Evolutionary conservation across 64 coral and sea anemone genomes (phyloP).

Genomic region (Stichodactyla mertensii): DNA sequence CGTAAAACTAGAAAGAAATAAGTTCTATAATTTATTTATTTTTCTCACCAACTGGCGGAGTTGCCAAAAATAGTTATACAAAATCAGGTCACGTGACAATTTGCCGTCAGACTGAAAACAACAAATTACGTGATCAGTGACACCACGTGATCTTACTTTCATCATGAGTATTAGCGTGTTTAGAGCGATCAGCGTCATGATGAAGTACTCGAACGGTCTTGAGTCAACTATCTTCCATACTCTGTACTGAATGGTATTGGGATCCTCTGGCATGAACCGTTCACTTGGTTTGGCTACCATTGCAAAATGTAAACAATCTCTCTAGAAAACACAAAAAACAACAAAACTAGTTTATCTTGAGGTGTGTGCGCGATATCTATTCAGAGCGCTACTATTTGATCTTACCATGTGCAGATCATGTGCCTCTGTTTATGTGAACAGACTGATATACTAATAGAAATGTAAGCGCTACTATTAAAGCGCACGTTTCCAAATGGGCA

Average conservation of each 20-base stretch:
- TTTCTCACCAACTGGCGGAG: no score
- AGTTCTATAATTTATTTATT: neutral
- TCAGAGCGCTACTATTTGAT: no score
- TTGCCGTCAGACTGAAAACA: no score
- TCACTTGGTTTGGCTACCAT: conserved; percentile 91
- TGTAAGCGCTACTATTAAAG: no score
- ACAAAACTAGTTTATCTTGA: neutral
- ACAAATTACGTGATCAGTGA: neutral
- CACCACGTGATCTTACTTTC: conserved; percentile 46
- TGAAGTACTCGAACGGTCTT: conserved; percentile 81
- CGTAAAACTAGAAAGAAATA: conserved; percentile 50
- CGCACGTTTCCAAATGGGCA: no score
- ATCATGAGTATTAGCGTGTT: conserved; percentile 95
- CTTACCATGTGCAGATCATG: no score
- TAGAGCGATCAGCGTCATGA: conserved; percentile 89
- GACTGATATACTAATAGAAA: no score
- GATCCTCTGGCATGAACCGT: conserved; percentile 89
- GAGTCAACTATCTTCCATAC: conserved; percentile 86
- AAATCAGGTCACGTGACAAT: no score
- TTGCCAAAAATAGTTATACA: no score
- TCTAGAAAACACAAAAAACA: conserved; percentile 14
- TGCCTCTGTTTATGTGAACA: no score
- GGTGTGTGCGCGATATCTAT: no score
- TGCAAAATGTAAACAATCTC: conserved; percentile 75
- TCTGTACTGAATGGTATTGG: conserved; percentile 80